Evolutionary conservation across 2,797 vertebrate genomes (phyloP), one percentile per base, ranked within the genome.

Genomic region (Peromyscus attwateri): DNA sequence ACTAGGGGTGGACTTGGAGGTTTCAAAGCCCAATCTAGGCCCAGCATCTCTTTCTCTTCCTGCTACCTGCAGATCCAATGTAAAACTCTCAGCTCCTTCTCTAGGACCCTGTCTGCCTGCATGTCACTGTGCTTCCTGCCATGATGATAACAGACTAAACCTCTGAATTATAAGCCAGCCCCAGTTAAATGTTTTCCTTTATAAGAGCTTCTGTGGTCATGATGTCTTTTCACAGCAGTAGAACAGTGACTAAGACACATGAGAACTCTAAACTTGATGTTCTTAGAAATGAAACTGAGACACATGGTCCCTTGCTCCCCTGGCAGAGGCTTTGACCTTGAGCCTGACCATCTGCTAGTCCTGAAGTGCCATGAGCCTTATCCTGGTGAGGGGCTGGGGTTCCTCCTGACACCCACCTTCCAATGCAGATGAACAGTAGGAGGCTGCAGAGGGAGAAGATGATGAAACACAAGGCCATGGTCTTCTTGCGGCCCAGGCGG

Each of bases 381-480:
- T 34, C 12, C 84, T 40, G n/a, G n/a, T 2, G 16, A 68, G 37
- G 43, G 27, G 9, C 3, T 40, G 19, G 68, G 10, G 23, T 2
- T 12, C 70, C 82, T 52, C 71, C 71, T 3, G 29, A 62, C 57
- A 95, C 96, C 96, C 98, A 99, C 99, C 99, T 99, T 97, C 99
- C 99, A 34, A 99, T 99, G 31, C 99, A 99, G 97, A 99, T 99
- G 5, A 99, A 99, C 84, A 99, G 99, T 7, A 99, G 99, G 95
- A 99, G 99, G 57, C 99, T 99, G 98, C 99, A 99, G 77, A 99
- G 97, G 0, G 99, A 99, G 98, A 99, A 99, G 98, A 99, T 97
- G 0, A 99, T 66, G 88, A 99, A 99, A 96, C 99, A 99, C 96
- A 99, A 95, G 0, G 99, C 99, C 99, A 99, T 99, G 83, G 99